A percentile compares a stretch with the other conserved stretches of the same genome.
Conservation (phyloP, 2,113 vertebrate genomes). For the Suricata suricatta region DNA sequence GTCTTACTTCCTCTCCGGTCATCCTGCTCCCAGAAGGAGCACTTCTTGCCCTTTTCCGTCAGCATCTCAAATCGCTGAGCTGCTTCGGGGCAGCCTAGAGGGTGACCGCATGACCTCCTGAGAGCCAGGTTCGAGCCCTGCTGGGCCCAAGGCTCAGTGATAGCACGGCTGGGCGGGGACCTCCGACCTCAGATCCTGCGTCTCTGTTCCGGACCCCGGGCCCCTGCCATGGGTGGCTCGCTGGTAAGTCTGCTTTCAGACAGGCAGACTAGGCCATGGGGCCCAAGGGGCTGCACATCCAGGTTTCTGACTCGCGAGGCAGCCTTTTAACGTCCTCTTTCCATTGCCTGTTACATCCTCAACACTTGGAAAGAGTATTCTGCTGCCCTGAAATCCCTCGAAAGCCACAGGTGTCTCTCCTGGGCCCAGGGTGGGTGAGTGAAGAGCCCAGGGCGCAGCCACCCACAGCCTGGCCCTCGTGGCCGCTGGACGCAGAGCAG, state of each 20-base stretch:
- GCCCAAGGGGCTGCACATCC: neutral
- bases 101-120: neutral
- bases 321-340: neutral
- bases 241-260: neutral
- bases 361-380: neutral
- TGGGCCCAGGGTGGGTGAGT: neutral
- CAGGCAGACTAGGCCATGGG: neutral
- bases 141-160: neutral
- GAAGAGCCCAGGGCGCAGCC: neutral
- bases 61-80: neutral
- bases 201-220: too few species aligned
- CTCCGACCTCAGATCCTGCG: too few species aligned
- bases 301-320: neutral
- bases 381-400: neutral
- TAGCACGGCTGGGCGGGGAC: too few species aligned
- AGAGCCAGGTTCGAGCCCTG: neutral
- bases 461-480: neutral
- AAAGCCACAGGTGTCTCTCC: neutral
- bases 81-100: neutral
- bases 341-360: fast-evolving
- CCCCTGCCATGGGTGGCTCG: neutral
- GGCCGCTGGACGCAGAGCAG: neutral
- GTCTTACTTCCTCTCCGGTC: neutral
- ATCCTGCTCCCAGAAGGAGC: neutral
- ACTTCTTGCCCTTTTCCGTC: neutral